phyloP scores from a whole-genome alignment of 1,140 invertebrate genomes.

The Phortica variegata region DNA sequence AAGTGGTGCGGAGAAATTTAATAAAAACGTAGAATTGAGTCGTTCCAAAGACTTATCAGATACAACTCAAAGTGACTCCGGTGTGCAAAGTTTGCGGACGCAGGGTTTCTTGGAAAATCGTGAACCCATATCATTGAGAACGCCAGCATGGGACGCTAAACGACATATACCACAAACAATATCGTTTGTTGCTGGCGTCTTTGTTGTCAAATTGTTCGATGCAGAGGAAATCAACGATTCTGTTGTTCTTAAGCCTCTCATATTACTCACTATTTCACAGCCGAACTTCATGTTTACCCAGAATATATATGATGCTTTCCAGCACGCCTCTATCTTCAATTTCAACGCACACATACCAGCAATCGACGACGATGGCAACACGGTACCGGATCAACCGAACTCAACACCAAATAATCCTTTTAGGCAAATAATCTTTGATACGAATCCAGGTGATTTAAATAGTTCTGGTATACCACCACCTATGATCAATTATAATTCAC shows the following conservation, averaged over 20 bases:
- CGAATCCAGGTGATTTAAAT: conserved; percentile 32
- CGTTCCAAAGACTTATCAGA: no score
- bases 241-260: conserved; percentile 19
- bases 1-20: no score
- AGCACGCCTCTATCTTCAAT: conserved; percentile 42
- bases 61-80: conserved; percentile 36
- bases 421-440: conserved; percentile 33
- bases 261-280: conserved; percentile 37
- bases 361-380: not conserved
- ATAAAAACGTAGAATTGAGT: no score
- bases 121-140: not conserved
- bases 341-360: conserved; percentile 27
- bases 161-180: conserved; percentile 32
- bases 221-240: conserved; percentile 14
- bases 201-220: conserved; percentile 39
- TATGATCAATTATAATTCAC: conserved; percentile 27
- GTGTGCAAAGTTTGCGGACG: no score
- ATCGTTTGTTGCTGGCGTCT: conserved; percentile 47
- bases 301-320: conserved; percentile 24
- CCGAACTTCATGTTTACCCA: conserved; percentile 45
- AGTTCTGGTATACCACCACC: conserved; percentile 45
- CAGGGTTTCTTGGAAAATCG: no score
- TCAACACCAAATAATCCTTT: conserved; percentile 7
- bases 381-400: not conserved
- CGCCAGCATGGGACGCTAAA: not conserved